Conservation (phyloP, 2,888 invertebrate genomes). For the Drymonia ruficornis region DNA sequence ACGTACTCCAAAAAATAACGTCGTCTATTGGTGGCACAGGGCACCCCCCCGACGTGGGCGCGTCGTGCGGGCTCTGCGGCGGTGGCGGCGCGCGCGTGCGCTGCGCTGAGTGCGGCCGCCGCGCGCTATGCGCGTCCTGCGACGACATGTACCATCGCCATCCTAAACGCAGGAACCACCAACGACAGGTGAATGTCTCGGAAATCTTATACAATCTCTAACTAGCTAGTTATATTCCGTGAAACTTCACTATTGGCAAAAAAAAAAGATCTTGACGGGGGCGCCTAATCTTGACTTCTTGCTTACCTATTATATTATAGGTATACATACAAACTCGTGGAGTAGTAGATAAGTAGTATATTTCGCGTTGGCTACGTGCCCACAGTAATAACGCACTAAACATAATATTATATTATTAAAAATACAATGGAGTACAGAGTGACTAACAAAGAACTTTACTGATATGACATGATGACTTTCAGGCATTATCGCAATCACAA, state of each 20-base stretch:
- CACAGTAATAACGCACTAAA: constrained; percentile 6
- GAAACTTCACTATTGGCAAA: no score
- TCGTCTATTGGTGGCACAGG: constrained; percentile 59
- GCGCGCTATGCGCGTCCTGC: constrained; percentile 95
- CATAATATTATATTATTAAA: constrained; percentile 3
- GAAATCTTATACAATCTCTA: no score
- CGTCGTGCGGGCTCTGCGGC: constrained; percentile 94
- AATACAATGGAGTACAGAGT: constrained; percentile 2
- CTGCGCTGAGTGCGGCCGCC: constrained; percentile 92
- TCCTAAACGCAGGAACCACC: constrained; percentile 93
- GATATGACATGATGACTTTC: constrained; percentile 19
- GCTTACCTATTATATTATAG: neutral
- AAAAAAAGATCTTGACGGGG: no score
- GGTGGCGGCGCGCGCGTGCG: constrained; percentile 91
- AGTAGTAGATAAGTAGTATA: neutral
- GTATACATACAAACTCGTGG: neutral
- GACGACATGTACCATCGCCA: constrained; percentile 98
- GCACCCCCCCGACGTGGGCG: constrained; percentile 73
- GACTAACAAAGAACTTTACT: neutral
- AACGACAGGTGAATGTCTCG: constrained; percentile 87
- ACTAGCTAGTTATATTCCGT: no score
- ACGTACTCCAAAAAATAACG: no score
- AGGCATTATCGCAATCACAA: constrained; percentile 69
- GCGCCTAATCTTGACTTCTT: neutral
- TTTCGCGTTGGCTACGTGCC: constrained; percentile 6